A percentile compares a stretch with the other conserved stretches of the same genome.
Evolutionary conservation across 2,797 vertebrate genomes (phyloP).

Genomic region (Lithobates pipiens): DNA sequence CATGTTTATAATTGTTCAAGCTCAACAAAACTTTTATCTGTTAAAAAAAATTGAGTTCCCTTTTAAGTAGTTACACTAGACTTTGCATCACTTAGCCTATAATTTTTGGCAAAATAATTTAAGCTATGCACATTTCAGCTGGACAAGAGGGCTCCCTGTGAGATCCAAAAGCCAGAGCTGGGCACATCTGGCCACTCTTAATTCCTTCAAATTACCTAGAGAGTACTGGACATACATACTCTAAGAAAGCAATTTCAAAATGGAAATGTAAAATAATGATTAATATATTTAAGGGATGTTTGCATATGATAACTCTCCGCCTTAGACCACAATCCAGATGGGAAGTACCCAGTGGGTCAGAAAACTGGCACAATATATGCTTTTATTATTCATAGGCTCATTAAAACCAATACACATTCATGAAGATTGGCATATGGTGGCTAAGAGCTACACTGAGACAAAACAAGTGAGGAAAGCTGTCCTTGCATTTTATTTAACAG

Average conservation of each 20-base stretch:
- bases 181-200: conserved; percentile 52
- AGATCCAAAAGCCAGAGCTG: neutral
- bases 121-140: neutral
- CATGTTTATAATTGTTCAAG: no score
- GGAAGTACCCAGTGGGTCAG: conserved; percentile 55
- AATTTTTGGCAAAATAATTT: neutral
- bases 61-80: neutral
- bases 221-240: conserved; percentile 39
- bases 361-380: conserved; percentile 41
- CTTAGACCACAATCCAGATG: conserved; percentile 55
- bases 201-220: conserved; percentile 52
- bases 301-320: conserved; percentile 37
- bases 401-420: conserved; percentile 52
- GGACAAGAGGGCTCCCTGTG: neutral
- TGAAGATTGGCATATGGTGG: conserved; percentile 59
- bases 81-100: neutral
- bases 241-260: conserved; percentile 60
- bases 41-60: neutral
- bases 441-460: conserved; percentile 43
- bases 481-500: conserved; percentile 3
- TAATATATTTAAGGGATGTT: conserved; percentile 57
- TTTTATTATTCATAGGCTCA: conserved; percentile 61
- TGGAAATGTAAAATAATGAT: conserved; percentile 60
- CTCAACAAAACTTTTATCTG: no score
- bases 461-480: conserved; percentile 21